Base-by-base conservation (phyloP, 2,113 vertebrate species). In the Oxygymnocypris stewartii region DNA sequence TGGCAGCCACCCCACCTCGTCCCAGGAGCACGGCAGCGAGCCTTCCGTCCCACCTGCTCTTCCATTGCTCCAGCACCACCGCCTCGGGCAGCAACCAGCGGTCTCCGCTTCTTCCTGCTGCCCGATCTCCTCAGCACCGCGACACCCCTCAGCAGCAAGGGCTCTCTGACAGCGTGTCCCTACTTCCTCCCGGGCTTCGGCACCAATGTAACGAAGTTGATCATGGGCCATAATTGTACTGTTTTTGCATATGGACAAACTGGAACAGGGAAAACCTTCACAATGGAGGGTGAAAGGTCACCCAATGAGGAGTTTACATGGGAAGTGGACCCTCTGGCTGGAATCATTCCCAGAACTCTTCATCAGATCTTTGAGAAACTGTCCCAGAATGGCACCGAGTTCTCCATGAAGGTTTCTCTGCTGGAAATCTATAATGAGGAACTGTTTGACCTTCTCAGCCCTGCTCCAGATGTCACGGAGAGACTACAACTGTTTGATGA, bases 401-500 rank as follows among this genome's bases (percentile, higher is more conserved):
- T 99, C 93, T 99, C 98, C 0, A 96, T 99, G 57, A 99, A 99
- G 89, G 98, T 99, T 0, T 99, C 97, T 16, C 93, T 99, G 85
- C 87, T 99, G 93, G 98, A 99, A 94, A 99, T 99, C 85, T 99
- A 99, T 92, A 99, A 99, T 47, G 98, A 99, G 92, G 98, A 99
- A 90, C 96, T 99, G 86, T 99, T 99, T 87, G 98, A 99, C 93
- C 96, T 99, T 71, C 95, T 99, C 87, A 99, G 96, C 92, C 95
- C 96, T 8, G 91, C 92, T 63, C 92, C 96, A 13, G 98, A 99
- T 92, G 96, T 97, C 28, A 96, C 90, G 1, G 98, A 99, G 91
- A 95, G 96, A 51, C 92, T 99, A 54, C 98, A 99, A 91, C 97
- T 99, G 89, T 99, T 99, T 86, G 98, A 99, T 90, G 98, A 99